Percentiles rank a stretch among this genome's conserved stretches.
These are phyloP conservation scores for Corythornis leucogaster DNA, from an alignment of 2,797 vertebrate genomes.

Conservation along the genomic window DNA sequence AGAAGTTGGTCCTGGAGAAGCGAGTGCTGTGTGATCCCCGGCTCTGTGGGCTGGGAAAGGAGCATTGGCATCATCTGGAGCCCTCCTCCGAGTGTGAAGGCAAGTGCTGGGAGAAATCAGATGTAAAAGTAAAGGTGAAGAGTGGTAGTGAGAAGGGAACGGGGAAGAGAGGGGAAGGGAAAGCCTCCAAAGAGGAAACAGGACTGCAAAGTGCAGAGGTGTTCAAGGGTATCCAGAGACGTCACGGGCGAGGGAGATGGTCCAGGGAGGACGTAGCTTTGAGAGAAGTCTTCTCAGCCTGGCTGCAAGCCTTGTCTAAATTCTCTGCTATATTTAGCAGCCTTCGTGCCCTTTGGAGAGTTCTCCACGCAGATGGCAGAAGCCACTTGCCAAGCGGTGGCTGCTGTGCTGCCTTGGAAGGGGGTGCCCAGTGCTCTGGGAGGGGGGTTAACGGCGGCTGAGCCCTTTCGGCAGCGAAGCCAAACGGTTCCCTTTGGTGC, in stretches of 20 bases:
- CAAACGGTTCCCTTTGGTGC: background rate
- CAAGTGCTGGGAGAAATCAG: background rate
- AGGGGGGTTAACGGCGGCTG: background rate
- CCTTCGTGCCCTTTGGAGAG: conserved; percentile 17
- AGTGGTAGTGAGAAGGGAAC: conserved; percentile 25
- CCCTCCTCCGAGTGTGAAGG: background rate
- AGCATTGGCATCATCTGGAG: conserved; percentile 27
- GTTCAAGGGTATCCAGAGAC: background rate
- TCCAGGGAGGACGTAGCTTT: background rate
- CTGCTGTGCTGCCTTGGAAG: background rate
- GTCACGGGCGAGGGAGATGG: background rate
- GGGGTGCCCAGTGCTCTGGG: background rate
- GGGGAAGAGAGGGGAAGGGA: background rate
- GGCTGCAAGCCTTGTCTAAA: conserved; percentile 44
- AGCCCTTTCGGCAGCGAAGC: background rate
- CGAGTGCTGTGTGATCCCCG: background rate
- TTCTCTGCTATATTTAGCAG: conserved; percentile 52
- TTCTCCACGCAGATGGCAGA: conserved; percentile 50
- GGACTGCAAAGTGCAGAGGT: background rate
- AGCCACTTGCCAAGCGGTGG: background rate
- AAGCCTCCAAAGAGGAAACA: conserved; percentile 20
- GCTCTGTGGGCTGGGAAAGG: background rate
- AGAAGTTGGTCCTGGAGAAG: background rate
- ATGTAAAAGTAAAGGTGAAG: conserved; percentile 9
- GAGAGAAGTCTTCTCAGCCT: conserved; percentile 29